These are phyloP conservation scores for Machimus atricapillus DNA, from an alignment of 2,888 invertebrate genomes.

Conservation along the genomic window DNA sequence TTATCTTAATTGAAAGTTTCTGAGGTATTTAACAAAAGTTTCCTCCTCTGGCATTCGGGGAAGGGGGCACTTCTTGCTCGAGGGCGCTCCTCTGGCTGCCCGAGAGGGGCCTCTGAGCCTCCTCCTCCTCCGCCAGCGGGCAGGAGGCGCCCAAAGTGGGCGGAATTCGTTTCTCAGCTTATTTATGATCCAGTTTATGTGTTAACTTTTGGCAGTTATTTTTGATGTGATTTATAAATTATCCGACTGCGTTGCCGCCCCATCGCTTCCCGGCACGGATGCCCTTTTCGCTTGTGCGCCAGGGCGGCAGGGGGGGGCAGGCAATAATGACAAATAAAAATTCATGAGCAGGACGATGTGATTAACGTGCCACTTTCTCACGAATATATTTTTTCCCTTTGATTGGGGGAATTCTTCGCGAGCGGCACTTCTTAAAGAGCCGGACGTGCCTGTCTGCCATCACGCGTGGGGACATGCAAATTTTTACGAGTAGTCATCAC, in stretches of 20 bases:
- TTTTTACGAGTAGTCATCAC: background rate
- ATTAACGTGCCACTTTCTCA: background rate
- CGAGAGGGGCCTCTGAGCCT: background rate
- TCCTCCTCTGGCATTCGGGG: background rate
- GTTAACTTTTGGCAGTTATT: background rate
- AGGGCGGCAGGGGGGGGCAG: background rate
- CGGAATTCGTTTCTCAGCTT: background rate
- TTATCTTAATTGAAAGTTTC: slow-evolving; percentile 35
- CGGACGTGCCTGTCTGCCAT: background rate
- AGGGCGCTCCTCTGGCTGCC: background rate
- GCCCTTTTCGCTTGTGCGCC: background rate
- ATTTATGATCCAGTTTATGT: background rate
- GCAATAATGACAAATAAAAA: background rate
- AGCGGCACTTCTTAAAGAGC: background rate
- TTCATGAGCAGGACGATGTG: background rate
- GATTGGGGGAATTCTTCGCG: background rate
- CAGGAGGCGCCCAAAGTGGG: background rate
- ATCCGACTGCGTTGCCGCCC: background rate
- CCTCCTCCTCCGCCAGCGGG: background rate
- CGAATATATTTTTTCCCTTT: background rate
- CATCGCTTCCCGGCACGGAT: background rate
- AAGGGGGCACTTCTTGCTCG: background rate
- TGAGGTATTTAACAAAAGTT: slow-evolving; percentile 28
- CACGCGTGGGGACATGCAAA: background rate
- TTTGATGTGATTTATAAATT: background rate